Percentiles rank a stretch among this genome's conserved stretches.
Evolutionary conservation across 92 coral and sea anemone species (phyloP).

Genomic region (Actinostola sp.): DNA sequence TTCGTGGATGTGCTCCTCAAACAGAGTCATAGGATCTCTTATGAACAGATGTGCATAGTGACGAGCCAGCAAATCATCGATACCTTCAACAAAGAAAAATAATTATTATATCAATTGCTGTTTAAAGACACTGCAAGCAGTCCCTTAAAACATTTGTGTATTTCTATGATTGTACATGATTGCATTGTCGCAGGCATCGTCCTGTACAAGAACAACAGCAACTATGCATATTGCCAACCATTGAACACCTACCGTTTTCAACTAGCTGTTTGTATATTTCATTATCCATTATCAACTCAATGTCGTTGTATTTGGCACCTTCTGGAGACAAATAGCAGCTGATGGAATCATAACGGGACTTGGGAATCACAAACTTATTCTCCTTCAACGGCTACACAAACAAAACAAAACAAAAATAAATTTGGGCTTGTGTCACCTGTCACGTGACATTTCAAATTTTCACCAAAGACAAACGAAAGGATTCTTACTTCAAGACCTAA

Average conservation of each 20-base stretch:
- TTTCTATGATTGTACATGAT: too few species aligned
- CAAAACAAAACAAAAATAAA: neutral
- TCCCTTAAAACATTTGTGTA: too few species aligned
- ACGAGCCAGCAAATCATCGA: conserved; percentile 87
- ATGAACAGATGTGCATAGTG: conserved; percentile 95
- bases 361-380: conserved; percentile 81
- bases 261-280: conserved; percentile 77
- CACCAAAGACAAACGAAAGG: neutral
- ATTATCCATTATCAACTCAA: conserved; percentile 72
- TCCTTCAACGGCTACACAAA: conserved; percentile 59
- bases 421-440: too few species aligned
- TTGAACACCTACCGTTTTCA: conserved; percentile 61
- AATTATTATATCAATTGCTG: too few species aligned
- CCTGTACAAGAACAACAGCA: neutral
- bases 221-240: neutral
- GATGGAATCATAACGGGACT: conserved; percentile 92
- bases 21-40: conserved; percentile 92
- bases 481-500: conserved; percentile 81
- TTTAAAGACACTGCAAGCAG: too few species aligned
- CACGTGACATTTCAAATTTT: too few species aligned
- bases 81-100: conserved; percentile 56
- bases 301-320: conserved; percentile 84
- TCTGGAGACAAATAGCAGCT: conserved; percentile 89
- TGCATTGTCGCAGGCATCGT: too few species aligned
- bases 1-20: conserved; percentile 83